Conservation (phyloP, 2,113 vertebrate genomes). For the Pachyramphus minor region DNA sequence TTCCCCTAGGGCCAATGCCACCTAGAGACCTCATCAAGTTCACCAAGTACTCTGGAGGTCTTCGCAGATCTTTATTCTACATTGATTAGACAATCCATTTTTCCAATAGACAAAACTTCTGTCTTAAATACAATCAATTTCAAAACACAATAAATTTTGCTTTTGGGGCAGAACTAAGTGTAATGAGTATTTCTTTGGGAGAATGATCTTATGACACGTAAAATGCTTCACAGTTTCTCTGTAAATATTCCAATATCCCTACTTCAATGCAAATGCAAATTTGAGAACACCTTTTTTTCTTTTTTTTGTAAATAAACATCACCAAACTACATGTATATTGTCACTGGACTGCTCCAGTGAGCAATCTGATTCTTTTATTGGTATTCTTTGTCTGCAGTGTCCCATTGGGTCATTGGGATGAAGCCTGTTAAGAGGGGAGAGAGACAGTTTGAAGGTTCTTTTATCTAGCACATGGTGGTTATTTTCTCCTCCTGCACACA, state of each 20-base stretch:
- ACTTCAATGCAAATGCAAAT: neutral
- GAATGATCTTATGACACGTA: neutral
- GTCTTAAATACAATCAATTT: neutral
- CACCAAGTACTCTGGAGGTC: neutral
- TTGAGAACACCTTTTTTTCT: neutral
- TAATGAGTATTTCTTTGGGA: neutral
- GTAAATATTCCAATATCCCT: neutral
- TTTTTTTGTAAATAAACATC: neutral
- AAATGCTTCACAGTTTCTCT: neutral
- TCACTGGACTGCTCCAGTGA: neutral
- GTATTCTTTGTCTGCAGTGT: neutral
- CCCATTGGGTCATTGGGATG: neutral
- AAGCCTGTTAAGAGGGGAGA: neutral
- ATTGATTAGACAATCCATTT: neutral
- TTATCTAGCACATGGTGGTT: neutral
- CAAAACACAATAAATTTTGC: neutral
- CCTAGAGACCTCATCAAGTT: neutral
- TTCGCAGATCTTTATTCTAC: neutral
- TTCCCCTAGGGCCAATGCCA: neutral
- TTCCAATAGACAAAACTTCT: conserved; percentile 23
- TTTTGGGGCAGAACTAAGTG: neutral
- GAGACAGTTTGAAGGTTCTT: neutral
- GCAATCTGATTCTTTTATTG: neutral
- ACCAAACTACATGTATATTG: neutral
- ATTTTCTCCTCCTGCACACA: neutral